Evolutionary conservation across 2,113 vertebrate genomes (phyloP).

Genomic region (Sclerurus mexicanus): DNA sequence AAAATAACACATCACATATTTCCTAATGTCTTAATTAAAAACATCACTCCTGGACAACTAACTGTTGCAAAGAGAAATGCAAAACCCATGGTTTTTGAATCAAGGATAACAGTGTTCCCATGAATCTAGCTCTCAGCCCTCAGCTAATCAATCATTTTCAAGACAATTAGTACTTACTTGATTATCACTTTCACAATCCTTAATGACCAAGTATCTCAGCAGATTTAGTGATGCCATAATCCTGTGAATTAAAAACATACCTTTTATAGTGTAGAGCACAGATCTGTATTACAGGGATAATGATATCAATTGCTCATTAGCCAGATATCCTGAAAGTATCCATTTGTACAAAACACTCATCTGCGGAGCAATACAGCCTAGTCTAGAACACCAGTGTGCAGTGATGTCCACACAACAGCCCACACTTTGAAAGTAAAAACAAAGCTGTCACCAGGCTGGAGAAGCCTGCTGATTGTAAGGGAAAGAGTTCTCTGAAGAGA

Average conservation of each 20-base stretch:
- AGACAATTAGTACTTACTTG: constrained; percentile 78
- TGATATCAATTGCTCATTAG: background rate
- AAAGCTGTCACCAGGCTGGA: background rate
- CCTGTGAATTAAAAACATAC: constrained; percentile 73
- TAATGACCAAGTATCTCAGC: constrained; percentile 87
- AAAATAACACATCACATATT: background rate
- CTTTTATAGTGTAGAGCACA: background rate
- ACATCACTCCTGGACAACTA: background rate
- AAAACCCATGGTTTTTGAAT: background rate
- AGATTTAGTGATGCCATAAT: constrained; percentile 94
- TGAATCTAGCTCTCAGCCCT: background rate
- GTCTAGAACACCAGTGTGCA: background rate
- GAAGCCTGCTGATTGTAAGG: background rate
- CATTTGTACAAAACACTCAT: background rate
- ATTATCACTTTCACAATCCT: constrained; percentile 83
- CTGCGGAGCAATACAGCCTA: background rate
- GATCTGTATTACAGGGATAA: background rate
- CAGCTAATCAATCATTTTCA: background rate
- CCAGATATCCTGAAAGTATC: background rate
- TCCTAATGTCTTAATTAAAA: background rate
- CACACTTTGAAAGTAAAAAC: background rate
- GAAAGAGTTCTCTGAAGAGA: background rate
- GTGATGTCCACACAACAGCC: rapidly evolving
- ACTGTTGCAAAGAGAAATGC: background rate
- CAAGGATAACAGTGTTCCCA: background rate